These are phyloP conservation scores for Sinocyclocheilus anophthalmus DNA, from an alignment of 2,113 vertebrate genomes.

Conservation along the genomic window DNA sequence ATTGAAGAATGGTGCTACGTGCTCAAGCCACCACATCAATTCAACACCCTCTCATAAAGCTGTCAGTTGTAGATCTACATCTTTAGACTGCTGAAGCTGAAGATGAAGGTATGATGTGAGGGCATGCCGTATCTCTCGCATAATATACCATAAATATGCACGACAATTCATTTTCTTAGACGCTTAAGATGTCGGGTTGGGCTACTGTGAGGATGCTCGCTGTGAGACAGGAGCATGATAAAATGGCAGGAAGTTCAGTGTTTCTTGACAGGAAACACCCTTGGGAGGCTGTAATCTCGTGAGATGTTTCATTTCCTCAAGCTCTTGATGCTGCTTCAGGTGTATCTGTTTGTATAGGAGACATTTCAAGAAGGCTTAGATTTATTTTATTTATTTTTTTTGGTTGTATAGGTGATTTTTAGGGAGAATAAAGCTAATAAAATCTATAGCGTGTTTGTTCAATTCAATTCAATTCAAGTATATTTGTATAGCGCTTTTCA, in stretches of 20 bases:
- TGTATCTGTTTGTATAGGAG: neutral
- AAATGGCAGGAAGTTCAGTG: conserved; percentile 18
- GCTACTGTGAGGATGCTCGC: neutral
- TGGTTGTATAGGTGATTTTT: neutral
- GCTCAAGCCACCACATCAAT: neutral
- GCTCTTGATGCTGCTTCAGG: neutral
- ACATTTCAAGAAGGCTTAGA: neutral
- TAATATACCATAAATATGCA: conserved; percentile 57
- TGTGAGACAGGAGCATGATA: neutral
- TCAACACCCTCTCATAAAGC: conserved; percentile 17
- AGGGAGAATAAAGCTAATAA: neutral
- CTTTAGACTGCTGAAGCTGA: conserved; percentile 34
- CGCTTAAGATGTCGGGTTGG: conserved; percentile 28
- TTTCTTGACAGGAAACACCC: conserved; percentile 8
- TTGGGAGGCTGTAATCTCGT: neutral
- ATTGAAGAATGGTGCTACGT: neutral
- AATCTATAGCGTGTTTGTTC: neutral
- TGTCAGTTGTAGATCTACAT: conserved; percentile 18
- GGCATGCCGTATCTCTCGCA: conserved; percentile 37
- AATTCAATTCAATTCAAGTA: no score
- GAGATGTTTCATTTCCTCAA: neutral
- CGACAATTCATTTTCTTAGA: conserved; percentile 52
- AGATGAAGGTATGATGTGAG: conserved; percentile 10
- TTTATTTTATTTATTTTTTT: no score
- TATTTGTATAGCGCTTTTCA: no score